phyloP scores from a whole-genome alignment of 2,888 invertebrate species.

The Empis livida region DNA sequence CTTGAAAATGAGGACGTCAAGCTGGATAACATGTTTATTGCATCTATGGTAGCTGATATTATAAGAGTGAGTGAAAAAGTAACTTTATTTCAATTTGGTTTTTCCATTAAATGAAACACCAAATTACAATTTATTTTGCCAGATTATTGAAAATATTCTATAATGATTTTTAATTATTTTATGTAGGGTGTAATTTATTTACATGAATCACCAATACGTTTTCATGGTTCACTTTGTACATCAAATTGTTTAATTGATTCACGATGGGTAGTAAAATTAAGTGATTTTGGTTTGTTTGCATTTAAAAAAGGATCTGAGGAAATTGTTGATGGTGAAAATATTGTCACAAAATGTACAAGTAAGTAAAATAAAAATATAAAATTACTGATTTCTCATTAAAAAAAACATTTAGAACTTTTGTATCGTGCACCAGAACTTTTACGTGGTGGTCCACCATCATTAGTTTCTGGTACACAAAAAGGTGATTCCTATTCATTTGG shows the following conservation, averaged over 20 bases:
- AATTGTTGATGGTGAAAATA: slow-evolving; percentile 44
- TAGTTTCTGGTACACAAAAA: slow-evolving; percentile 49
- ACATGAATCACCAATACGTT: slow-evolving; percentile 74
- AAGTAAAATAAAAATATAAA: slow-evolving; percentile 24
- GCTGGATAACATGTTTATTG: slow-evolving; percentile 91
- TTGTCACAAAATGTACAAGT: slow-evolving; percentile 56
- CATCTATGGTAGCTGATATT: slow-evolving; percentile 88
- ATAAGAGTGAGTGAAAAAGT: slow-evolving; percentile 57
- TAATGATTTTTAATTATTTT: not conserved
- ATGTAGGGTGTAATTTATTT: slow-evolving; percentile 76
- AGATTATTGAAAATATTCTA: no score
- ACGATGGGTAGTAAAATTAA: slow-evolving; percentile 85
- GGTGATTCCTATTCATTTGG: slow-evolving; percentile 81
- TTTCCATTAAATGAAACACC: no score
- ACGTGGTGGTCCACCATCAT: slow-evolving; percentile 34
- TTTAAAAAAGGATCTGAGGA: slow-evolving; percentile 66
- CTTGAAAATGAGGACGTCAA: slow-evolving; percentile 91
- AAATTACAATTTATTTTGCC: no score
- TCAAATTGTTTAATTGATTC: slow-evolving; percentile 91
- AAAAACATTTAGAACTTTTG: slow-evolving; percentile 45
- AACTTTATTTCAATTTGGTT: not conserved
- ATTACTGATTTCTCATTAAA: not conserved
- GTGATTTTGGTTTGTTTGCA: slow-evolving; percentile 82
- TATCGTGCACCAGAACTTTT: slow-evolving; percentile 75
- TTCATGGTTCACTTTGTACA: slow-evolving; percentile 77